A percentile compares a stretch with the other conserved stretches of the same genome.
Evolutionary conservation across 2,888 invertebrate genomes (phyloP).

Genomic region (Beris chalybata): DNA sequence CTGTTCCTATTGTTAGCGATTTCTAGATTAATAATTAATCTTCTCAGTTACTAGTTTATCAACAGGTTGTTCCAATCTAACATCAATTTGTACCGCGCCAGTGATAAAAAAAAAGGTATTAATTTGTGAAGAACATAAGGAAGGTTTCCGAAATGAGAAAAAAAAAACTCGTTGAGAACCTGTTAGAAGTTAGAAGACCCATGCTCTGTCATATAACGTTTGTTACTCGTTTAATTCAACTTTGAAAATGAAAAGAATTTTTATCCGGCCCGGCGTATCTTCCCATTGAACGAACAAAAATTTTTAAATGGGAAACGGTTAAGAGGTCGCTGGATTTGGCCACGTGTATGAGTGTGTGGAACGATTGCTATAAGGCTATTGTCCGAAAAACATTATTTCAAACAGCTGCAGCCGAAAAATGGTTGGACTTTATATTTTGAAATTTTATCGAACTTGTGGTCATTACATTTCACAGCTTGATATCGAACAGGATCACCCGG

Average conservation of each 20-base stretch:
- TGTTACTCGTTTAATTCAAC: conserved; percentile 7
- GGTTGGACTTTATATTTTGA: conserved; percentile 7
- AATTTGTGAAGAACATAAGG: conserved; percentile 27
- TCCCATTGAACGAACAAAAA: conserved; percentile 4
- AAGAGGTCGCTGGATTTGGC: background rate
- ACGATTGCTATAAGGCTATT: background rate
- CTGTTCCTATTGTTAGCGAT: no score
- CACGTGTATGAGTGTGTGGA: background rate
- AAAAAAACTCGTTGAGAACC: conserved; percentile 11
- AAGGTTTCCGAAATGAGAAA: background rate
- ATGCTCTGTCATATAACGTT: conserved; percentile 3
- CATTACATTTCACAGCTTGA: conserved; percentile 26
- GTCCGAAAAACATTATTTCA: conserved; percentile 30
- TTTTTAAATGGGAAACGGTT: background rate
- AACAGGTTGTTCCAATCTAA: conserved; percentile 26
- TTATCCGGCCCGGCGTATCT: background rate
- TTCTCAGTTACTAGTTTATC: conserved; percentile 20
- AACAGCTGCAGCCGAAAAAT: conserved; percentile 28
- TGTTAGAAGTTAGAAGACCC: background rate
- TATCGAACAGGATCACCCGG: background rate
- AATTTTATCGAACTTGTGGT: conserved; percentile 15
- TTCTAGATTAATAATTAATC: conserved; percentile 10
- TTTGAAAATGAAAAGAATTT: conserved; percentile 15
- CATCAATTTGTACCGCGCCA: conserved; percentile 28
- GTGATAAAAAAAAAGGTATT: conserved; percentile 20